phyloP scores from a whole-genome alignment of 2,888 invertebrate genomes.

The Philonicus albiceps region DNA sequence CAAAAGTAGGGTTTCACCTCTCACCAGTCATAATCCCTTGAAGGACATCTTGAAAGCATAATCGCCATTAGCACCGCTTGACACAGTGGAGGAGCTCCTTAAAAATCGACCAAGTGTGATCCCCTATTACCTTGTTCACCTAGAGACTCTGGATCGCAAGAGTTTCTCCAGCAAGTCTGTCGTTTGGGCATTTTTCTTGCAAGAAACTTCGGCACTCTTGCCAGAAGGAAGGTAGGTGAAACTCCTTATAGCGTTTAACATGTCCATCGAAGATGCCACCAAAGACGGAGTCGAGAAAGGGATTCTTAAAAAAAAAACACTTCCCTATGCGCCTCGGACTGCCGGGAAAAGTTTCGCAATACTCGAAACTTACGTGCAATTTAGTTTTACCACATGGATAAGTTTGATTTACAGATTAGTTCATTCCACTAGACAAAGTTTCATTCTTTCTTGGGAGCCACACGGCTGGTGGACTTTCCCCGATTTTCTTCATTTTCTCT shows the following conservation, averaged over 20 bases:
- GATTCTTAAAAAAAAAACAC: neutral
- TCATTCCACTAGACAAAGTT: slow-evolving; percentile 26
- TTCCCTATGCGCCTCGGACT: neutral
- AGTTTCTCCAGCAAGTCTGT: neutral
- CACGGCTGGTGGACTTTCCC: neutral
- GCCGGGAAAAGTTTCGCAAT: slow-evolving; percentile 4
- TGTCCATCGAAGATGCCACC: neutral
- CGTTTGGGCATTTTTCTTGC: slow-evolving; percentile 6
- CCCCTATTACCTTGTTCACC: neutral
- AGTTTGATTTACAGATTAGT: slow-evolving; percentile 29
- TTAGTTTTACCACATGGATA: slow-evolving; percentile 32
- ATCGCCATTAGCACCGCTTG: neutral
- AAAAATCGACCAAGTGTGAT: neutral
- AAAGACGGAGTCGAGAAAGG: neutral
- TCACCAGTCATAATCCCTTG: neutral
- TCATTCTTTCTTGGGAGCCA: neutral
- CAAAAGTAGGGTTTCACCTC: neutral
- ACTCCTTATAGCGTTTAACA: neutral
- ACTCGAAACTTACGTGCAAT: slow-evolving; percentile 32
- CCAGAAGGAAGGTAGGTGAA: neutral
- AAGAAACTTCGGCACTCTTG: neutral
- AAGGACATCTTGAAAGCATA: neutral
- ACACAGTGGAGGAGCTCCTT: neutral
- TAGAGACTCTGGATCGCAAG: neutral
- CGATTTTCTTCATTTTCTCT: too few species aligned